These are phyloP conservation scores for Trinectes maculatus DNA, from an alignment of 2,113 vertebrate genomes.

Conservation along the genomic window DNA sequence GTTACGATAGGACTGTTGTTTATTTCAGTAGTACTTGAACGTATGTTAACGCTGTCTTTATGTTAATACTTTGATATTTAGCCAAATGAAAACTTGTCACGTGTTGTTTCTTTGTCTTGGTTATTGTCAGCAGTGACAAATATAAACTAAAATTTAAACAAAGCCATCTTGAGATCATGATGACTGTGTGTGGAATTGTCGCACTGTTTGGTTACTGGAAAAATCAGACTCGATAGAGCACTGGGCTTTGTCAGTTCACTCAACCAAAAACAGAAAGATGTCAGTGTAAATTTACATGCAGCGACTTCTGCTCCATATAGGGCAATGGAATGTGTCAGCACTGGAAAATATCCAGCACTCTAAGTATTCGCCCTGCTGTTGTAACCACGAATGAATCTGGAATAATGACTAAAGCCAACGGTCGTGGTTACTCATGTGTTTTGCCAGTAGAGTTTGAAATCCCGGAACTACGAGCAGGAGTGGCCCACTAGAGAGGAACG, in stretches of 20 bases:
- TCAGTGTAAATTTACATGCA: background rate
- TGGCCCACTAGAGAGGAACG: conserved; percentile 69
- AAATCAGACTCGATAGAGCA: too few relatives aligned
- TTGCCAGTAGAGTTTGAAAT: conserved; percentile 43
- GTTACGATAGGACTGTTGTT: background rate
- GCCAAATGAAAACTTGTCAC: conserved; percentile 19
- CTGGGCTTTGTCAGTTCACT: background rate
- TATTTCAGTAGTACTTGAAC: background rate
- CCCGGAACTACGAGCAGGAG: conserved; percentile 35
- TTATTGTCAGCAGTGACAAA: background rate
- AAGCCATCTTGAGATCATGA: too few relatives aligned
- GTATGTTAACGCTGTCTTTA: background rate
- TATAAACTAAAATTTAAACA: background rate
- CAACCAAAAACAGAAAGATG: background rate
- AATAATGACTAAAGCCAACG: background rate
- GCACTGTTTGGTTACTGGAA: too few relatives aligned
- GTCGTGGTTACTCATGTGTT: background rate
- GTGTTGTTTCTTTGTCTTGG: conserved; percentile 30
- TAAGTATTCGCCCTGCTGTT: background rate
- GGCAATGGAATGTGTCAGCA: conserved; percentile 13
- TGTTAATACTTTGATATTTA: background rate
- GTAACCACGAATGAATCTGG: background rate
- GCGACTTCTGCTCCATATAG: conserved; percentile 30
- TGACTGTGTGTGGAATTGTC: too few relatives aligned
- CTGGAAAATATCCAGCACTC: conserved; percentile 6